Conservation (phyloP, 2,888 invertebrate genomes). For the Neoscelio sp. region DNA sequence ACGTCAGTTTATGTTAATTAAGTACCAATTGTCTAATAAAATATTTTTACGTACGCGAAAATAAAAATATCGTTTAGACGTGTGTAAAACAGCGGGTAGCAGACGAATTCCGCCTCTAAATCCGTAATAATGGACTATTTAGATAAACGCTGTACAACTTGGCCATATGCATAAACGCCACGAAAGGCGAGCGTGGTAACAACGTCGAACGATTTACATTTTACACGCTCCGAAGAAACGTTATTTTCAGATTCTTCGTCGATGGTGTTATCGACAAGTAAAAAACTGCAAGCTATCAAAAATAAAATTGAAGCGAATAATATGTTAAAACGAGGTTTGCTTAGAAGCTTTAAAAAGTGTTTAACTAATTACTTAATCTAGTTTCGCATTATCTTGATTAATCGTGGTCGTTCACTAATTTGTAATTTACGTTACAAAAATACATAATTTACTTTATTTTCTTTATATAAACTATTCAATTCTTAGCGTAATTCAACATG, state of each 20-base stretch:
- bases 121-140: slow-evolving; percentile 64
- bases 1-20: neutral
- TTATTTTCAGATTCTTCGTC: slow-evolving; percentile 53
- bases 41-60: slow-evolving; percentile 3
- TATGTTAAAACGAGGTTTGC: slow-evolving; percentile 13
- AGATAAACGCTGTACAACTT: slow-evolving; percentile 58
- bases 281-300: slow-evolving; percentile 51
- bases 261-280: slow-evolving; percentile 50
- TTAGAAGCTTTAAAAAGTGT: slow-evolving; percentile 17
- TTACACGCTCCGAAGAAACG: slow-evolving; percentile 54
- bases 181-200: slow-evolving; percentile 53
- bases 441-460: too few species aligned
- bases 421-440: too few species aligned
- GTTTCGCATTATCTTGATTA: slow-evolving; percentile 13
- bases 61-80: slow-evolving; percentile 6
- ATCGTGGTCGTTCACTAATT: too few species aligned
- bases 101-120: slow-evolving; percentile 52
- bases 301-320: slow-evolving; percentile 48
- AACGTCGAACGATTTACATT: slow-evolving; percentile 61
- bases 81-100: slow-evolving; percentile 16
- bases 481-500: too few species aligned
- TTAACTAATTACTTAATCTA: slow-evolving; percentile 45
- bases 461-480: too few species aligned
- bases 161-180: slow-evolving; percentile 54
- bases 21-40: slow-evolving; percentile 4